Evolutionary conservation across 1,140 invertebrate species (phyloP).

Genomic region (Protaetia brevitarsis): DNA sequence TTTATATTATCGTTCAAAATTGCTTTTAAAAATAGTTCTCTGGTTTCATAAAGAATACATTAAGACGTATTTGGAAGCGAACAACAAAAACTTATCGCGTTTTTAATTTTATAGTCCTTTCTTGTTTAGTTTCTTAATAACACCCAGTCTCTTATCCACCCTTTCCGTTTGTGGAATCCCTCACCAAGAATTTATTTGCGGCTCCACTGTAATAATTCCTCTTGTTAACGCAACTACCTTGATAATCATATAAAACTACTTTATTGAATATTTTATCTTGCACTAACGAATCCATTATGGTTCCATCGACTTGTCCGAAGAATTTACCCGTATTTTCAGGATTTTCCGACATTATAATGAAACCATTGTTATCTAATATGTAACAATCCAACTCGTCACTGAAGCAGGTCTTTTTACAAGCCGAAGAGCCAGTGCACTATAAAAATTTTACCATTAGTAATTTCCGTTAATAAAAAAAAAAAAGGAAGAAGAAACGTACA

Average conservation of each 20-base stretch:
- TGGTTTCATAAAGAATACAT: too few relatives aligned
- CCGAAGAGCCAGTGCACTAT: slow-evolving; percentile 67
- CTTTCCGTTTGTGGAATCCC: too few relatives aligned
- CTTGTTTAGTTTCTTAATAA: too few relatives aligned
- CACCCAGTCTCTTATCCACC: too few relatives aligned
- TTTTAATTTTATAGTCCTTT: too few relatives aligned
- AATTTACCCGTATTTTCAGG: slow-evolving; percentile 80
- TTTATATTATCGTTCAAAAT: too few relatives aligned
- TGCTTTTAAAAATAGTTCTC: too few relatives aligned
- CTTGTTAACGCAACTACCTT: slow-evolving; percentile 78
- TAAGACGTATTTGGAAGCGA: too few relatives aligned
- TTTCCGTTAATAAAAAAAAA: slow-evolving; percentile 19
- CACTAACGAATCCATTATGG: slow-evolving; percentile 89
- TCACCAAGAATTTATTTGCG: slow-evolving; percentile 34
- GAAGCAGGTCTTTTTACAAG: slow-evolving; percentile 79
- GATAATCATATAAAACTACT: slow-evolving; percentile 82
- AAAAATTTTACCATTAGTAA: slow-evolving; percentile 34
- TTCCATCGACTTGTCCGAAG: slow-evolving; percentile 92
- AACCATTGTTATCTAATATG: slow-evolving; percentile 89
- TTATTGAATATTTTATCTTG: slow-evolving; percentile 87
- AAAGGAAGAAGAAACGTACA: slow-evolving; percentile 53
- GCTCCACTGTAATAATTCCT: slow-evolving; percentile 67
- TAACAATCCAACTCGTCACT: slow-evolving; percentile 87
- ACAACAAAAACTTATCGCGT: too few relatives aligned
- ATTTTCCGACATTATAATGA: slow-evolving; percentile 87